Base-by-base conservation (phyloP, 2,888 invertebrate genomes). In the Ischnura elegans region DNA sequence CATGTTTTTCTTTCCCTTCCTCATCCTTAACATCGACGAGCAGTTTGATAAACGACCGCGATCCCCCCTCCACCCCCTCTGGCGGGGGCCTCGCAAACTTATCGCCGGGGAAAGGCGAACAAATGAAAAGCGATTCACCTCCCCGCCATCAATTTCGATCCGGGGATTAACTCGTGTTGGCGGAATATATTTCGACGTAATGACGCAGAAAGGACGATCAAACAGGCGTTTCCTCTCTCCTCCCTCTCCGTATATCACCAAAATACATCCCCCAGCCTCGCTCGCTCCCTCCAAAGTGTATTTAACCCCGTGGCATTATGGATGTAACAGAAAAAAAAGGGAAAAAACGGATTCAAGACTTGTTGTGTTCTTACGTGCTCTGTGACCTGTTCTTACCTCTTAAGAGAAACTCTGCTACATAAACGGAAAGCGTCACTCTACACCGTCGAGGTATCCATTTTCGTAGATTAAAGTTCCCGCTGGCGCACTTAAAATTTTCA, bases 31-130 rank as follows among this genome's bases (percentile, higher is more conserved):
- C 25, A 61, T 61, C n/a, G 61, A n/a, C 61, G 61, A 61, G 61
- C 61, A 61, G n/a, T 61, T 61, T 61, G 61, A 61, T 61, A 61
- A 61, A 61, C 61, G 61, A 61, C 61, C 61, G n/a, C n/a, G n/a
- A 61, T 61, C 61, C 61, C 61, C 51, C n/a, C n/a, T n/a, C n/a
- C n/a, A n/a, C n/a, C n/a, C n/a, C n/a, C n/a, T n/a, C n/a, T n/a
- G n/a, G 8, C 51, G 51, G 6, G 61, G 61, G 61, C n/a, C 61
- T 19, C 61, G 51, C 16, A 61, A 61, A 61, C 61, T 61, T n/a
- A 61, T 61, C 61, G n/a, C n/a, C 61, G n/a, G 0, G 61, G 0
- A 51, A 25, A 25, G 25, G 21, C 0, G 61, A 61, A 21, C 16
- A 21, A 61, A 61, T 61, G 61, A n/a, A 61, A 61, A n/a, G n/a